Percentiles rank a stretch among this genome's conserved stretches.
Evolutionary conservation across 2,797 vertebrate species (phyloP).

Genomic region (Lacerta viridis): DNA sequence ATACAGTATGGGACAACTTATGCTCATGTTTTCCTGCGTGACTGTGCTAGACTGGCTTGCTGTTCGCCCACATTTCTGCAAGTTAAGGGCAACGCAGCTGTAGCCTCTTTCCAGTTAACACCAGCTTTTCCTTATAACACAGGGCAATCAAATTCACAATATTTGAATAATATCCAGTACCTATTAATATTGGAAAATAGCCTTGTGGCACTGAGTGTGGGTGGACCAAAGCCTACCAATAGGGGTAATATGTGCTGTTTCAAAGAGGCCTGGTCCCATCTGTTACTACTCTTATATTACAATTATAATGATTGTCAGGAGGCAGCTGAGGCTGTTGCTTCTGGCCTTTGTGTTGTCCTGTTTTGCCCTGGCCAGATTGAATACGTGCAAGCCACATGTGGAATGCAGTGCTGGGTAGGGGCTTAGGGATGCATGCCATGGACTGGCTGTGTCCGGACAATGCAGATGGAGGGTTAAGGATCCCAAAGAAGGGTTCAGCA

Average conservation of each 20-base stretch:
- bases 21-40: neutral
- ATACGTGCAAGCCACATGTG: no score
- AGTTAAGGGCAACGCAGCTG: neutral
- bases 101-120: constrained; percentile 4
- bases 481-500: no score
- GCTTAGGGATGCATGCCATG: no score
- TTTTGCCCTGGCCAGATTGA: no score
- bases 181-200: neutral
- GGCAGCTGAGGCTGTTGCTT: no score
- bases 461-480: no score
- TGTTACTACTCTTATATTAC: no score
- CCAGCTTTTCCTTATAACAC: constrained; percentile 20
- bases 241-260: neutral
- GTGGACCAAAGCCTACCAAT: no score
- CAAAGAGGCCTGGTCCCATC: neutral
- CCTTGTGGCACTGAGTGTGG: neutral
- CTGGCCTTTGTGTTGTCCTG: no score
- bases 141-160: neutral
- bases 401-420: no score
- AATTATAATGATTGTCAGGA: no score
- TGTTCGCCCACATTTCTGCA: neutral
- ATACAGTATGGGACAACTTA: neutral
- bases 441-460: no score
- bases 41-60: neutral
- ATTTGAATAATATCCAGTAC: neutral